Evolutionary conservation across 2,113 vertebrate species (phyloP).

Genomic region (Oreochromis tanganicae): DNA sequence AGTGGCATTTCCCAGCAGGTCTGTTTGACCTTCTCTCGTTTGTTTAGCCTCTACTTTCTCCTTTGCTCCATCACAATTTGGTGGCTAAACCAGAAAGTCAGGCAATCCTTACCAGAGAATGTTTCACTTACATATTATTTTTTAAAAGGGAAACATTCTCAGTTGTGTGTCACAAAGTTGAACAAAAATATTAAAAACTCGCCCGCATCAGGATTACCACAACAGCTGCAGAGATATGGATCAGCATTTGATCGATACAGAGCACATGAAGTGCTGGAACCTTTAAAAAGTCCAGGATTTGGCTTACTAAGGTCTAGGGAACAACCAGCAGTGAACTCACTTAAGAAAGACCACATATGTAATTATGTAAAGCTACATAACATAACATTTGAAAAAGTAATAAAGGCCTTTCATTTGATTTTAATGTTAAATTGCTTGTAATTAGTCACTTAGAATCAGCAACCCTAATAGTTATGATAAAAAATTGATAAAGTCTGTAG

Average conservation of each 20-base stretch:
- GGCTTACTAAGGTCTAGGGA: not conserved
- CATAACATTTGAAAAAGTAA: not conserved
- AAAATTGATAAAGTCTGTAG: not conserved
- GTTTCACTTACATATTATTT: not conserved
- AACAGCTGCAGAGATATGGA: not conserved
- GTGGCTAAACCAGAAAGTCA: not conserved
- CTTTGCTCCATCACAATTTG: not conserved
- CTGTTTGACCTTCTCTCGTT: conserved; percentile 36
- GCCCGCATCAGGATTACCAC: not conserved
- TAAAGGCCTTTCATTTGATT: not conserved
- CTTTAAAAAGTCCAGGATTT: not conserved
- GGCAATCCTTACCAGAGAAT: not conserved
- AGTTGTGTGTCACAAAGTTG: not conserved
- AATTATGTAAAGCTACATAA: not conserved
- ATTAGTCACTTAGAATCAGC: not conserved
- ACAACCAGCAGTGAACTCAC: not conserved
- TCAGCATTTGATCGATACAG: not conserved
- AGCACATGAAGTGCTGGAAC: not conserved
- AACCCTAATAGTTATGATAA: not conserved
- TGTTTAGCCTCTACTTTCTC: conserved; percentile 14
- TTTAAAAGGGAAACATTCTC: not conserved
- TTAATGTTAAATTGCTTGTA: not conserved
- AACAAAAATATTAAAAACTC: not conserved
- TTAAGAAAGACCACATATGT: not conserved
- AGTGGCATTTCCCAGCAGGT: conserved; percentile 48